Evolutionary conservation across 2,888 invertebrate species (phyloP).

Genomic region (Glyphotaelius pellucidus): DNA sequence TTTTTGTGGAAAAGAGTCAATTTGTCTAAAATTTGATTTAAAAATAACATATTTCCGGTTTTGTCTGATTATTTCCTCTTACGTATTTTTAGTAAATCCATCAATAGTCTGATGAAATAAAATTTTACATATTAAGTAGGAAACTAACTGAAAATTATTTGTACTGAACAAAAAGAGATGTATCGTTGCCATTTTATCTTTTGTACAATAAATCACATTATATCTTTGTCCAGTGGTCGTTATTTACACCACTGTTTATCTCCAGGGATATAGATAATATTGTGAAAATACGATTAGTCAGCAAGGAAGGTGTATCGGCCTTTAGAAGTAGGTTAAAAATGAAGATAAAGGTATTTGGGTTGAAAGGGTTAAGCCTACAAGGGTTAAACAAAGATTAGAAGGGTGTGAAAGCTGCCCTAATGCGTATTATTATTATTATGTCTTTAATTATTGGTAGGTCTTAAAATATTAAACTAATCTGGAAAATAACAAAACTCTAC

Average conservation of each 20-base stretch:
- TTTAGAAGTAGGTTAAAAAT: neutral
- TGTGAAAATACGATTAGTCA: neutral
- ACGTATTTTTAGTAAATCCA: neutral
- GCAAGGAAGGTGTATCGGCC: neutral
- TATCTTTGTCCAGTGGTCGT: neutral
- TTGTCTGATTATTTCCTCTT: no score
- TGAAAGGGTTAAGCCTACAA: neutral
- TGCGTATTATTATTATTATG: no score
- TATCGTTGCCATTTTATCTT: neutral
- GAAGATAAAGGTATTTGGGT: neutral
- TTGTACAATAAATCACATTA: neutral
- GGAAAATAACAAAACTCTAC: neutral
- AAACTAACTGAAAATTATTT: no score
- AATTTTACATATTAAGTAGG: neutral
- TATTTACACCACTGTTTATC: neutral
- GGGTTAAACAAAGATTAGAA: neutral
- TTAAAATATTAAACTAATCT: neutral
- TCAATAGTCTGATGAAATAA: no score
- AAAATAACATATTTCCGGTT: no score
- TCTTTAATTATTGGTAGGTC: neutral
- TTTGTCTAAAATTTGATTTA: no score
- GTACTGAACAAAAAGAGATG: no score
- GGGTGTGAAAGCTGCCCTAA: neutral
- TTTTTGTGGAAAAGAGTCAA: no score
- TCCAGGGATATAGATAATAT: neutral